Evolutionary conservation across 2,797 vertebrate species (phyloP), one percentile per base, ranked within the genome.

Genomic region (Artibeus jamaicensis): DNA sequence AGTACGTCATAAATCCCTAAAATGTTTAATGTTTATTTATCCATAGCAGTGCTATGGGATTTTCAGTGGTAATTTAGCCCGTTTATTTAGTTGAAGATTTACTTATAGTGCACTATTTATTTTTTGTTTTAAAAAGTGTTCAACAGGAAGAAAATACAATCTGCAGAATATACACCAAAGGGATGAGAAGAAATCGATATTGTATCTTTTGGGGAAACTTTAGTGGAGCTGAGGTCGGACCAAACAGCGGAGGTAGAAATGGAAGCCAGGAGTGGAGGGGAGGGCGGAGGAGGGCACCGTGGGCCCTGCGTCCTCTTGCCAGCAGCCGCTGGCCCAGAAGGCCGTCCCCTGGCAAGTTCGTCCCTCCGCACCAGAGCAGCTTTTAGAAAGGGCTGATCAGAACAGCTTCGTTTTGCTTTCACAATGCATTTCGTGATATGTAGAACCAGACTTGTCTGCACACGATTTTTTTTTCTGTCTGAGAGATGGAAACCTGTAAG

Each of bases 11-110:
- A 70, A 15, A 42, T 48, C 44, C 78, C 55, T 83, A 88, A 96
- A 85, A 83, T 91, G 67, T 93, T 87, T 92, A 18, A 42, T 89
- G 73, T 95, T 94, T 32, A 6, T 71, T 96, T 96, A 94, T 81
- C n/a, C 34, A 29, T 84, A 53, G 67, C 95, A 88, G 9, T 50
- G 53, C 19, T 77, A 0, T 3, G 59, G 57, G 73, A n/a, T 24
- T 10, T 91, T 86, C 46, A 59, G 59, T 57, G 24, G 78, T 94
- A 26, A 39, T 26, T 93, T 94, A 55, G 57, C 70, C 90, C 94
- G 10, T 87, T 87, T 96, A 86, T 59, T 82, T 82, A 85, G 84
- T 93, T 91, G 21, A 26, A 88, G 65, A 86, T 81, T 86, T 92
- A 65, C 85, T 55, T 93, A 37, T 11, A 92, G 96, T 55, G 10